Conservation (phyloP, 2,113 vertebrate species). For the Sorex araneus region DNA sequence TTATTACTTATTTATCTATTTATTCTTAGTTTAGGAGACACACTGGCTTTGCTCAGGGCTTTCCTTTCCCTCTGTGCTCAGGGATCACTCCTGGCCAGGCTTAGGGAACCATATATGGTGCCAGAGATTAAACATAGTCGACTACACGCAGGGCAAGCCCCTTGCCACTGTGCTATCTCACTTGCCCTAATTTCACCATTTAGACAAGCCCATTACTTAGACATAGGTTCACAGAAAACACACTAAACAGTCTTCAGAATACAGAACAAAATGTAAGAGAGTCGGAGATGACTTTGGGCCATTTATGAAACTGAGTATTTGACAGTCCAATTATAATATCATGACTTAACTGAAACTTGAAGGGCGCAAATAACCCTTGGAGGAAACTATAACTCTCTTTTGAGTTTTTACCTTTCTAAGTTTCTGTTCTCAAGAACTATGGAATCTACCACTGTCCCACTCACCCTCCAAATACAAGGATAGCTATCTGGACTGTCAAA, state of each 20-base stretch:
- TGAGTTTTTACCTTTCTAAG: conserved; percentile 13
- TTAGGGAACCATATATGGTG: too few relatives aligned
- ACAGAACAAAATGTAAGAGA: neutral
- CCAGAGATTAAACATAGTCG: too few relatives aligned
- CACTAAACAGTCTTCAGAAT: conserved; percentile 22
- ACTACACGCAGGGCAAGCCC: too few relatives aligned
- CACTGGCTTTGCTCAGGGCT: too few relatives aligned
- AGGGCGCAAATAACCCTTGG: conserved; percentile 23
- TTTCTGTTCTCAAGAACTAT: neutral
- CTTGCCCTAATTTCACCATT: neutral
- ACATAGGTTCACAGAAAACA: conserved; percentile 50
- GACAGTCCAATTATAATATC: conserved; percentile 53
- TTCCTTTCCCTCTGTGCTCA: too few relatives aligned
- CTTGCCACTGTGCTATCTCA: too few relatives aligned
- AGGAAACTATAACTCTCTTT: conserved; percentile 43
- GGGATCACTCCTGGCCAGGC: too few relatives aligned
- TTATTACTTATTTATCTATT: too few relatives aligned
- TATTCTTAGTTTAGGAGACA: too few relatives aligned
- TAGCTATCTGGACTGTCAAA: neutral
- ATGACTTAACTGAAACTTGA: conserved; percentile 58
- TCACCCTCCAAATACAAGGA: neutral
- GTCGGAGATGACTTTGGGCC: neutral
- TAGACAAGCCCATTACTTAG: conserved; percentile 10
- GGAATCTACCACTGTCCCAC: neutral
- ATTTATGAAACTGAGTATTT: conserved; percentile 31